Conservation (phyloP, 2,797 vertebrate species). For the Todus mexicanus region DNA sequence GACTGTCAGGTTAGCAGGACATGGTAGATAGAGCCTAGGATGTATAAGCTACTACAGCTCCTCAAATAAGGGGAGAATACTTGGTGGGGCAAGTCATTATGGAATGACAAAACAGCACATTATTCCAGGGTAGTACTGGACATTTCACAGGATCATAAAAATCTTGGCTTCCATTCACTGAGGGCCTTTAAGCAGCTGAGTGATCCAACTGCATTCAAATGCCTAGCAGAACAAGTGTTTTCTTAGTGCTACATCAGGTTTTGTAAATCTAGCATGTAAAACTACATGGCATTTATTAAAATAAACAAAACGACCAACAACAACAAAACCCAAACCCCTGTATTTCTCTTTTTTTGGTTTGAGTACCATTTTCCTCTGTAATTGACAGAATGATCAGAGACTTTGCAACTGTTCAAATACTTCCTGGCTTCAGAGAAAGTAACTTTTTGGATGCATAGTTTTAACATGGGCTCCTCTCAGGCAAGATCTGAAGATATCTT, state of each 20-base stretch:
- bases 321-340: background rate
- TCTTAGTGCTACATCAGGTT: background rate
- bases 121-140: slow-evolving; percentile 4
- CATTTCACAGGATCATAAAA: slow-evolving; percentile 37
- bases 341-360: background rate
- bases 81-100: slow-evolving; percentile 23
- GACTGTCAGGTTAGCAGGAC: background rate
- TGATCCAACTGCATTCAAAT: background rate
- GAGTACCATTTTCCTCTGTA: background rate
- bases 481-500: background rate
- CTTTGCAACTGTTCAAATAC: background rate
- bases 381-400: background rate
- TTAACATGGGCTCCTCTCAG: background rate
- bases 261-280: slow-evolving; percentile 1
- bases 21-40: background rate
- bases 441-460: background rate
- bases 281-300: background rate
- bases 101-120: slow-evolving; percentile 21
- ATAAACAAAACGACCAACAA: background rate
- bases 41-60: background rate
- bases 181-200: slow-evolving; percentile 3
- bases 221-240: slow-evolving; percentile 9
- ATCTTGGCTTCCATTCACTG: background rate
- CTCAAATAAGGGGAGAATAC: slow-evolving; percentile 5
- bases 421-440: background rate